Evolutionary conservation across 2,888 invertebrate species (phyloP).

Genomic region (Drosophila demipolita): DNA sequence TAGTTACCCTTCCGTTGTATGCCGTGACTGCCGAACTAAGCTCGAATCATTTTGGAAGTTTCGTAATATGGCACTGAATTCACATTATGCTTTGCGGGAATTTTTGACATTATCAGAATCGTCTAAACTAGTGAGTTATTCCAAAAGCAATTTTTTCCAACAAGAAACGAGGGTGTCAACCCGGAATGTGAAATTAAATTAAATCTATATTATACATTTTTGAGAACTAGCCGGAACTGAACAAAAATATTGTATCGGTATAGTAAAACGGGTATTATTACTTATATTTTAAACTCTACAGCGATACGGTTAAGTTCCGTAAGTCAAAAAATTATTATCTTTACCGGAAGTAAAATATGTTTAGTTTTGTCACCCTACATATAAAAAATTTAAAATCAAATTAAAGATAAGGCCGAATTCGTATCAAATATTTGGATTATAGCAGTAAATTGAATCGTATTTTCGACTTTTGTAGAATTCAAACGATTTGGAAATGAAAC

Average conservation of each 20-base stretch:
- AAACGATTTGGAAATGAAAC: slow-evolving; percentile 58
- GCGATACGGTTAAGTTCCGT: not conserved
- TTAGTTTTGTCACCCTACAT: not conserved
- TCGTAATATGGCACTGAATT: slow-evolving; percentile 90
- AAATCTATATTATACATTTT: not conserved
- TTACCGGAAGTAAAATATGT: not conserved
- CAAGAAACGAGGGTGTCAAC: not conserved
- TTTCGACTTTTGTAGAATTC: slow-evolving; percentile 51
- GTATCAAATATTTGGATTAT: not conserved
- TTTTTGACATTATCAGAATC: slow-evolving; percentile 91
- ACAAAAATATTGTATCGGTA: not conserved
- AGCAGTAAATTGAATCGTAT: not conserved
- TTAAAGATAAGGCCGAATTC: not conserved
- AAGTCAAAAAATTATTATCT: not conserved
- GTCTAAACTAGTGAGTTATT: slow-evolving; percentile 86
- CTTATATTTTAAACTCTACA: not conserved
- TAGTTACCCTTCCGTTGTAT: slow-evolving; percentile 91
- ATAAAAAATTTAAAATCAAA: not conserved
- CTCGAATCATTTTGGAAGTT: slow-evolving; percentile 91
- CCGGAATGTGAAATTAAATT: not conserved
- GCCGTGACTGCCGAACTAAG: slow-evolving; percentile 91
- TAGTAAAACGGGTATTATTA: not conserved
- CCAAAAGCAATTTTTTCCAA: not conserved
- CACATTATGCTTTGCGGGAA: slow-evolving; percentile 90
- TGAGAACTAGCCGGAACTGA: not conserved